phyloP scores from a whole-genome alignment of 2,888 invertebrate species.

The Mactromeris polynyma region DNA sequence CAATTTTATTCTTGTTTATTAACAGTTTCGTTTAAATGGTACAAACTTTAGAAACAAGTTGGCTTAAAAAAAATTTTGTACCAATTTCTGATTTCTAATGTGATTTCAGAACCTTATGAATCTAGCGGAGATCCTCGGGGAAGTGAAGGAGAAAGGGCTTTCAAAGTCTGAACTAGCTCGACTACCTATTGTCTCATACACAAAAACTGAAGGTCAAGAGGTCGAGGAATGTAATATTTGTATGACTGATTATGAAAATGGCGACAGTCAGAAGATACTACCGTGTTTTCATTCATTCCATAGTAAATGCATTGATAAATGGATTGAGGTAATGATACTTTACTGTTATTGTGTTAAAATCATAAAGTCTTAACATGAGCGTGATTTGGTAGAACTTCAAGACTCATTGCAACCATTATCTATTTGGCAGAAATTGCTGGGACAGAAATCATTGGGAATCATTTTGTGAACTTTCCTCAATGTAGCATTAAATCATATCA shows the following conservation, averaged over 20 bases:
- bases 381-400: too few species aligned
- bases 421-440: too few species aligned
- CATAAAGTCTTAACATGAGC: too few species aligned
- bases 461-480: too few species aligned
- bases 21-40: too few species aligned
- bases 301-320: conserved; percentile 83
- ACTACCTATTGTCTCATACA: conserved; percentile 71
- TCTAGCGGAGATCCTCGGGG: conserved; percentile 78
- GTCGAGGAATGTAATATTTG: conserved; percentile 82
- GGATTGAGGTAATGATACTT: conserved; percentile 80
- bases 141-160: conserved; percentile 75
- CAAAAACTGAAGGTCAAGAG: conserved; percentile 53
- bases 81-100: too few species aligned
- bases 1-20: too few species aligned
- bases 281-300: conserved; percentile 86
- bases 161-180: conserved; percentile 64
- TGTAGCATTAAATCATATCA: too few species aligned
- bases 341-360: background rate
- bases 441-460: too few species aligned
- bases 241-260: conserved; percentile 82
- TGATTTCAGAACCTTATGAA: conserved; percentile 71
- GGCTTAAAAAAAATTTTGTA: background rate
- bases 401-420: too few species aligned
- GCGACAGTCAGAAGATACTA: conserved; percentile 81
- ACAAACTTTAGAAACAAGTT: background rate